Evolutionary conservation across 2,888 invertebrate species (phyloP).

Genomic region (Norana najaformis): DNA sequence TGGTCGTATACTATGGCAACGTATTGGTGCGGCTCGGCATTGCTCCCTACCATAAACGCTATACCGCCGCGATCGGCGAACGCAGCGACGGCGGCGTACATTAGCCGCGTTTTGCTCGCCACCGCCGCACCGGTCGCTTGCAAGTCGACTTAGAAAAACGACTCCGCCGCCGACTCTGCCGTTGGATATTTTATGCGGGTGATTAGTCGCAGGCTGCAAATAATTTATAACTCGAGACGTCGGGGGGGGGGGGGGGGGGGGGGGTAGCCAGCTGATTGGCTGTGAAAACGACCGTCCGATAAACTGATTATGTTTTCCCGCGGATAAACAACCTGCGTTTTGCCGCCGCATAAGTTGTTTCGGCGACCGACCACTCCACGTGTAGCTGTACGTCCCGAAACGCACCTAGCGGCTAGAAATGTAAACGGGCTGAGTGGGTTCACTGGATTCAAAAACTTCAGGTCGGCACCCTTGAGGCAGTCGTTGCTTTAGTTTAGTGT

Average conservation of each 20-base stretch:
- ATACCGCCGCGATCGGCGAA: not conserved
- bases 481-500: not conserved
- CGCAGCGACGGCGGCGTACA: not conserved
- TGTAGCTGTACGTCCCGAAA: not conserved
- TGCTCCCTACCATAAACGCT: slow-evolving; percentile 6
- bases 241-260: no score
- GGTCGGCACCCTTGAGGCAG: not conserved
- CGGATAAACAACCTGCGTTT: not conserved
- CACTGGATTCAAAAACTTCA: not conserved
- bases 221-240: not conserved
- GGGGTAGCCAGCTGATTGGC: not conserved
- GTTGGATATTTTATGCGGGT: slow-evolving; percentile 18
- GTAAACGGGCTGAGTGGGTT: not conserved
- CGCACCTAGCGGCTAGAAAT: not conserved
- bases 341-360: not conserved
- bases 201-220: not conserved
- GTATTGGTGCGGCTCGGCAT: slow-evolving; percentile 4
- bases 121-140: not conserved
- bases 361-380: not conserved
- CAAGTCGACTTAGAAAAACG: not conserved
- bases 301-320: slow-evolving; percentile 13
- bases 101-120: not conserved
- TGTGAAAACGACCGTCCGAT: slow-evolving; percentile 5
- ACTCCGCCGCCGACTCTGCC: not conserved
- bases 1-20: slow-evolving; percentile 8